Conservation (phyloP, 2,888 invertebrate species). For the Erebia aethiops region DNA sequence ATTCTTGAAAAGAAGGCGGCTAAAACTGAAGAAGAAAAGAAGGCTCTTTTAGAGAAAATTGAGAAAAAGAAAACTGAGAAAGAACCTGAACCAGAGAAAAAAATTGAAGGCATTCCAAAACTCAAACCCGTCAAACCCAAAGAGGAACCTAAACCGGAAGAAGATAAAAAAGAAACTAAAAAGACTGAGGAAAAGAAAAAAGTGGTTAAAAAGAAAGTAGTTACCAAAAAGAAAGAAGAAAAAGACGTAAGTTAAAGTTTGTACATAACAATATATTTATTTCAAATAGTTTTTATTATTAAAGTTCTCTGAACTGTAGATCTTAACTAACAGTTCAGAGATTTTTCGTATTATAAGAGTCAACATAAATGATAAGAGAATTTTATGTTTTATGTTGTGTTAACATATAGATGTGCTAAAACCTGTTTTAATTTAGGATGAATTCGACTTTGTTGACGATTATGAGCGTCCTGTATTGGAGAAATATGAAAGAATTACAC, state of each 20-base stretch:
- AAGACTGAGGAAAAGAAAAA: conserved; percentile 69
- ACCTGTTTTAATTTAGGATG: conserved; percentile 71
- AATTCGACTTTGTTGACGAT: conserved; percentile 85
- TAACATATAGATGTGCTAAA: conserved; percentile 68
- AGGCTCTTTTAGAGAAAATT: conserved; percentile 76
- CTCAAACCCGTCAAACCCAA: conserved; percentile 81
- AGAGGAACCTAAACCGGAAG: conserved; percentile 73
- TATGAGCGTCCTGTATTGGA: conserved; percentile 90
- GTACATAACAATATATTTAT: background rate
- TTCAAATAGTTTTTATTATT: background rate
- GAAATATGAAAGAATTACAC: conserved; percentile 85
- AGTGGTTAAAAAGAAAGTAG: conserved; percentile 76
- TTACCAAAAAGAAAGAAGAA: conserved; percentile 71
- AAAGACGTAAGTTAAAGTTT: conserved; percentile 65
- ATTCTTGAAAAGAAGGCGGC: conserved; percentile 74
- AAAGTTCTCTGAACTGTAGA: background rate
- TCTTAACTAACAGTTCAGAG: background rate
- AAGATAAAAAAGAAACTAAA: conserved; percentile 72
- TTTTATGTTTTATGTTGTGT: conserved; percentile 55
- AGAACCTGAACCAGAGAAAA: conserved; percentile 78
- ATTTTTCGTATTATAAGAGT: background rate
- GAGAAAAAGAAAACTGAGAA: conserved; percentile 79
- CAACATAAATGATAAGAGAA: conserved; percentile 17
- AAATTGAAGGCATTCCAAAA: conserved; percentile 85
- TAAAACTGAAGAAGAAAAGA: conserved; percentile 79